A percentile compares a stretch with the other conserved stretches of the same genome.
Evolutionary conservation across 2,797 vertebrate genomes (phyloP).

Genomic region (Semaprochilodus insignis): DNA sequence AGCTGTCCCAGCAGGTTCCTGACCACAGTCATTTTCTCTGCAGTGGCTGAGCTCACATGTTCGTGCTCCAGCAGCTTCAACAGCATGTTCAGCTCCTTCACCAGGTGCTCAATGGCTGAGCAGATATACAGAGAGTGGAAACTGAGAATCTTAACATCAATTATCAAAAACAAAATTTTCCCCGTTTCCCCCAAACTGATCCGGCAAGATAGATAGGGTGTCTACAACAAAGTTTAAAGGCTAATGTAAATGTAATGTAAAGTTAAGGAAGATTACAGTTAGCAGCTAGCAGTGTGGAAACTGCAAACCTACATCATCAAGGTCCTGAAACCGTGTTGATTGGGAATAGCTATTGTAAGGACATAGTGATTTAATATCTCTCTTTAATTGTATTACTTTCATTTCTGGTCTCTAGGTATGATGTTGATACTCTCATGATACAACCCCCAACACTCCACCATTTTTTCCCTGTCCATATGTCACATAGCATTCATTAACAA

Average conservation of each 20-base stretch:
- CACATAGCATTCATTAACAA: no score
- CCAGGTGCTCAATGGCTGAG: slow-evolving; percentile 90
- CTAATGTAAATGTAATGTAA: no score
- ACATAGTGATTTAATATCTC: no score
- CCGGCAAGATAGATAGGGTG: neutral
- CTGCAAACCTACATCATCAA: neutral
- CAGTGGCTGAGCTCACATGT: slow-evolving; percentile 87
- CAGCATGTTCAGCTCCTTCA: slow-evolving; percentile 88
- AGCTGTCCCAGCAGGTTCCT: slow-evolving; percentile 89
- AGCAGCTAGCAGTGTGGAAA: neutral
- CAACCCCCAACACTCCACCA: no score
- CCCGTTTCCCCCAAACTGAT: neutral
- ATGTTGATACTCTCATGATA: no score
- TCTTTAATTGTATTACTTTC: no score
- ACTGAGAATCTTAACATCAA: neutral
- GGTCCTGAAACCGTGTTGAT: neutral
- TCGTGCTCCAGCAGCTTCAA: slow-evolving; percentile 95
- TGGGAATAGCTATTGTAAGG: no score
- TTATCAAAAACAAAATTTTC: no score
- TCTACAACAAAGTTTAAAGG: neutral
- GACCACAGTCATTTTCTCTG: slow-evolving; percentile 91
- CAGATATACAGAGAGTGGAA: slow-evolving; percentile 44
- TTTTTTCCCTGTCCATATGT: no score
- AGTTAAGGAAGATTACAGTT: neutral
- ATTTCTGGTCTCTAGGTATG: no score